phyloP scores from a whole-genome alignment of 2,888 invertebrate genomes.

The Xiphydria camelus region DNA sequence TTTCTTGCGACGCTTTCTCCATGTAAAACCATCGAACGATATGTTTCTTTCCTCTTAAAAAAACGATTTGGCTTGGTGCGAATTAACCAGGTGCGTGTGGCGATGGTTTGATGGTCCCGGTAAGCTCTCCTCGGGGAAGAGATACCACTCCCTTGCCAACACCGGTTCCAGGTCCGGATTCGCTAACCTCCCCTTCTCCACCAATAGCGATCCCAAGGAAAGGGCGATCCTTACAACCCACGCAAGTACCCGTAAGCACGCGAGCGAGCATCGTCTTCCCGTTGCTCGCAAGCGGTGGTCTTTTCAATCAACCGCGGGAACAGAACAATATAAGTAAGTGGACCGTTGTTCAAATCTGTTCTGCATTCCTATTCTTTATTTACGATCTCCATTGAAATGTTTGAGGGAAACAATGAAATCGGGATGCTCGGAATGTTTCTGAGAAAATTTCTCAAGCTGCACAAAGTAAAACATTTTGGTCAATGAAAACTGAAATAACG shows the following conservation, averaged over 20 bases:
- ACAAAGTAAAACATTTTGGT: too few species aligned
- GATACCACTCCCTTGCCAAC: conserved; percentile 45
- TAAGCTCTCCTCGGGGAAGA: conserved; percentile 51
- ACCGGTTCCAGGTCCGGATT: conserved; percentile 48
- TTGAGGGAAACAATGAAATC: too few species aligned
- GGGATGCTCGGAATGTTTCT: too few species aligned
- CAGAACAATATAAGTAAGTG: conserved; percentile 53
- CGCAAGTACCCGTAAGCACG: conserved; percentile 68
- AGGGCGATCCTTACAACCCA: conserved; percentile 50
- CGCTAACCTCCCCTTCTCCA: conserved; percentile 51
- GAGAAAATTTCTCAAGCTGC: too few species aligned
- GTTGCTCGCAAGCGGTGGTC: conserved; percentile 63
- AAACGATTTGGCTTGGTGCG: conserved; percentile 36
- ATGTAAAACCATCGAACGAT: too few species aligned
- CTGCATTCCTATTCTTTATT: too few species aligned
- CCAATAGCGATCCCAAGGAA: conserved; percentile 46
- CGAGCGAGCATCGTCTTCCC: conserved; percentile 80
- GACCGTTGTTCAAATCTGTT: not conserved
- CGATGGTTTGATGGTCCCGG: conserved; percentile 54
- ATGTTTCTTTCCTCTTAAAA: conserved; percentile 1
- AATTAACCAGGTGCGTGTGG: conserved; percentile 49
- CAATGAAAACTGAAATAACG: too few species aligned
- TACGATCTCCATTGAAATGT: too few species aligned
- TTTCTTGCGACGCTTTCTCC: too few species aligned
- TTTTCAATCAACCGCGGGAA: conserved; percentile 60